Evolutionary conservation across 1,140 invertebrate species (phyloP), one percentile per base, ranked within the genome.

Genomic region (Sogatella furcifera): DNA sequence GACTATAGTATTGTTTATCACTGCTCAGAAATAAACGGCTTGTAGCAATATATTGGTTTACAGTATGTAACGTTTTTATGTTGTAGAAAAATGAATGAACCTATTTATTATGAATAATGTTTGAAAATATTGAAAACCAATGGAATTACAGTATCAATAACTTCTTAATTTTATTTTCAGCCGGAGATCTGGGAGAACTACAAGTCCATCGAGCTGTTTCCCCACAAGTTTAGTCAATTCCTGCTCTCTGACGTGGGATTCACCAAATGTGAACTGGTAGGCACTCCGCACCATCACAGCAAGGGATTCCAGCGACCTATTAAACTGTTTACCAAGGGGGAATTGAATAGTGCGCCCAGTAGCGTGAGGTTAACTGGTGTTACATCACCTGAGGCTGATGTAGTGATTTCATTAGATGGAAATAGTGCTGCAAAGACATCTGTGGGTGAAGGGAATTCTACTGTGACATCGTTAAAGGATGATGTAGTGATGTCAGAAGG

Each of bases 161-260:
- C 1, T 8, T 11, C 8, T 49, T 62, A 8, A 34, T 65, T 49
- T 59, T 57, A 57, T 55, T 80, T 86, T 13, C 78, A 95, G 93
- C 86, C 89, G 67, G 82, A 81, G 15, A 94, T 93, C 52, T 89
- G 84, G 69, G 82, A 86, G 62, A 94, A 92, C 72, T 97, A 89
- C 73, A 82, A 87, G 64, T 82, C 76, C 24, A 95, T 97, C 56
- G 82, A 90, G 67, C 83, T 98, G 65, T 87, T 85, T 63, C 95
- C 95, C 0, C 84, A 92, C 53, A 86, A 89, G 64, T 97, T 97
- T 70, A 86, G 88, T 8, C 87, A 95, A 60, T 97, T 91, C 75
- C 77, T 98, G 21, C 74, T 97, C 1, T 91, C 89, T n/a, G 90
- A 94, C 69, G 89, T 97, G 17, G 94, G 94, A 4, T 97, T 97